phyloP scores from a whole-genome alignment of 2,797 vertebrate species.

The Myoxocephalus aenaeus region DNA sequence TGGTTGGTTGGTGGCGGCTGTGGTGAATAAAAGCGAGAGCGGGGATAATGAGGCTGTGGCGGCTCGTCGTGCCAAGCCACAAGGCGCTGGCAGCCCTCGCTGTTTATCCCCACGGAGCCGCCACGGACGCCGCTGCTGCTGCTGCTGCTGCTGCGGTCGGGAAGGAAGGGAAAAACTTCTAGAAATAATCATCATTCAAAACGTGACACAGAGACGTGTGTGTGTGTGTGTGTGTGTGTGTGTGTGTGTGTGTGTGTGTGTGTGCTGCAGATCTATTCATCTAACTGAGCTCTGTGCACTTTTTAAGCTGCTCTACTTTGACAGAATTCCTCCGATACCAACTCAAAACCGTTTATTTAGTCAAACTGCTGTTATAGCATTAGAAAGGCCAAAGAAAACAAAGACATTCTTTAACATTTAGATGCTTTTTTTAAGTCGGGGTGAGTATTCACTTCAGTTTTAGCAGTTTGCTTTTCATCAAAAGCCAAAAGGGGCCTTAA shows the following conservation, averaged over 20 bases:
- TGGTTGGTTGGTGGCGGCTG: neutral
- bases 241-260: neutral
- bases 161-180: conserved; percentile 12
- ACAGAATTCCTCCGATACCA: neutral
- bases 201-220: neutral
- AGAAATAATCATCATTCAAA: conserved; percentile 9
- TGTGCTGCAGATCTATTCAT: neutral
- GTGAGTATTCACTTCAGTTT: neutral
- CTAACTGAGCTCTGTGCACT: neutral
- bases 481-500: neutral
- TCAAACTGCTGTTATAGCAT: neutral
- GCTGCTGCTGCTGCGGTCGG: conserved; percentile 20
- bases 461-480: neutral
- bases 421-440: neutral
- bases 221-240: neutral
- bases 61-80: conserved; percentile 64
- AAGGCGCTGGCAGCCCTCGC: conserved; percentile 59
- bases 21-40: conserved; percentile 25
- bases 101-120: conserved; percentile 37
- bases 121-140: conserved; percentile 11
- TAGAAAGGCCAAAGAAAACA: neutral
- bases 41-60: conserved; percentile 58
- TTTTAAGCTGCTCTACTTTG: neutral
- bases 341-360: neutral
- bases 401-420: neutral